phyloP scores from a whole-genome alignment of 2,888 invertebrate genomes.

The Clepsis dumicolana region DNA sequence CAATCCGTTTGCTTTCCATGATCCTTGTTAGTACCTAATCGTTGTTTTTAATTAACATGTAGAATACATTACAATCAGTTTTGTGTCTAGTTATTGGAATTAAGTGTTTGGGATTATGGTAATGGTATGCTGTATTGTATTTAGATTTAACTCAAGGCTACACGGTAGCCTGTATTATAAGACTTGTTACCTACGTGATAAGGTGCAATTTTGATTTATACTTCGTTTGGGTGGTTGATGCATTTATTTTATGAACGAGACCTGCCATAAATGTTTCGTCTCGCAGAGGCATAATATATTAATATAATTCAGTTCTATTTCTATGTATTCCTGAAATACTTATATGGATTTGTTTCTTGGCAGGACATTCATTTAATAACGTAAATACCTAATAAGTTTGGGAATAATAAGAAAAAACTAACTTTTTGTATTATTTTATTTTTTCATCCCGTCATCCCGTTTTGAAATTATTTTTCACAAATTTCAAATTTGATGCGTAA shows the following conservation, averaged over 20 bases:
- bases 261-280: neutral
- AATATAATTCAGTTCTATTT: neutral
- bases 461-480: no score
- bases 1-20: no score
- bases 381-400: neutral
- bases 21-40: no score
- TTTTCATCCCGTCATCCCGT: no score
- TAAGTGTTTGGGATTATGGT: slow-evolving; percentile 1
- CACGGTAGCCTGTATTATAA: slow-evolving; percentile 10
- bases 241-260: slow-evolving; percentile 22
- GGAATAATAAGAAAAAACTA: neutral
- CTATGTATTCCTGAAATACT: neutral
- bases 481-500: no score
- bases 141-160: neutral
- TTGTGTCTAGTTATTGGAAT: slow-evolving; percentile 8
- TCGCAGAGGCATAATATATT: neutral
- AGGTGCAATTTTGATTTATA: neutral
- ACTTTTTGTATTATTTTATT: no score
- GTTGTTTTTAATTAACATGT: neutral
- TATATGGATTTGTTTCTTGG: neutral
- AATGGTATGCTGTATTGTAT: neutral
- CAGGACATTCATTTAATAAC: neutral
- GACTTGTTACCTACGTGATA: slow-evolving; percentile 26
- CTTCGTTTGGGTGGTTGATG: slow-evolving; percentile 15
- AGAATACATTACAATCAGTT: neutral